Base-by-base conservation (phyloP, 2,888 invertebrate genomes). In the Drosophila diplacantha region DNA sequence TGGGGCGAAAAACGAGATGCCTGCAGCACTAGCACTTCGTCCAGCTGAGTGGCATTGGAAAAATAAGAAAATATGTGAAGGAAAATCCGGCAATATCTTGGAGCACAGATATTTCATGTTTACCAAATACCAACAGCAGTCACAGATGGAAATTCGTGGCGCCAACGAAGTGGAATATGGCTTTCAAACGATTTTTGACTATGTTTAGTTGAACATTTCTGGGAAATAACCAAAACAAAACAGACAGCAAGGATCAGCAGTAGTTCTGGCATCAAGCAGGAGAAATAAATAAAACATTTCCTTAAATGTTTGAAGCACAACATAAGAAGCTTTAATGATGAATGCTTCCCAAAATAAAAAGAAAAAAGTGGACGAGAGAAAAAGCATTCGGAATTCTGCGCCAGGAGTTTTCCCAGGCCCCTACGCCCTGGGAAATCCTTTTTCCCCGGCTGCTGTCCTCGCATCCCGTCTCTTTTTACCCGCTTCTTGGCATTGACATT, bases 401-500 rank as follows among this genome's bases (percentile, higher is more conserved):
- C 37, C 35, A 35, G 35, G 50, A 29, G 20, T n/a, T 18, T 14
- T 38, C 20, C 20, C 38, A 14, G 20, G 20, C 50, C 4, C 26
- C 16, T 6, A 11, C 12, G 34, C 14, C 32, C 47, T 26, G 32
- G 59, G 49, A 60, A 60, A 59, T 38, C 29, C 24, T 24, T 60
- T 60, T 46, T 32, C 51, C 43, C 26, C 34, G 14, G 43, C 43
- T 43, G 35, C 26, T 37, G 20, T 59, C 44, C 24, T 32, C 52
- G 37, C 52, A 20, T 52, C 14, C 32, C 43, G 29, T 41, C 49
- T 35, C 51, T 46, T 35, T 59, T 52, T 34, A 11, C 60, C 50
- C 61, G 41, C 55, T 50, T 35, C 53, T 47, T 55, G 70, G 69
- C 57, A 70, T 74, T 63, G 67, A 47, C 59, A 63, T 64, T 73